Evolutionary conservation across 2,888 invertebrate genomes (phyloP).

Genomic region (Tetropium fuscum): DNA sequence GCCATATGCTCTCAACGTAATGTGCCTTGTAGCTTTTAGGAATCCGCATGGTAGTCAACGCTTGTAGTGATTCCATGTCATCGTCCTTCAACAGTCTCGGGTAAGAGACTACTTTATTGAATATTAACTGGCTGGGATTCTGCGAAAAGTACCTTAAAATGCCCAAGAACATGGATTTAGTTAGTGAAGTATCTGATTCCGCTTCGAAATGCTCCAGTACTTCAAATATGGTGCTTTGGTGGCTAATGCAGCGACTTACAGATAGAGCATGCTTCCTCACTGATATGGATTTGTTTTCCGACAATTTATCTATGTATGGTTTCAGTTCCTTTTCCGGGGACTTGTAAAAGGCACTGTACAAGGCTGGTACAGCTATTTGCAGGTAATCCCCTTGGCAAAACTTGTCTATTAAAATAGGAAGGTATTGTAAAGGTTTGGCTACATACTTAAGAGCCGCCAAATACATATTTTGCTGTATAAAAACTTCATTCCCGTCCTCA

Average conservation of each 20-base stretch:
- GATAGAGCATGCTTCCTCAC: slow-evolving; percentile 10
- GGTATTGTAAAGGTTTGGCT: neutral
- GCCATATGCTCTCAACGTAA: neutral
- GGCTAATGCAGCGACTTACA: neutral
- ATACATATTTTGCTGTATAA: neutral
- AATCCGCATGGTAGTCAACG: neutral
- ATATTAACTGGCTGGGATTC: neutral
- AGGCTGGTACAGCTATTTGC: neutral
- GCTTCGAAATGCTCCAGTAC: neutral
- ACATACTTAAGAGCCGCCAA: neutral
- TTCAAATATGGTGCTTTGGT: neutral
- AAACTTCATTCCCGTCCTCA: neutral
- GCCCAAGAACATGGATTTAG: slow-evolving; percentile 4
- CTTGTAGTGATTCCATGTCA: slow-evolving; percentile 2
- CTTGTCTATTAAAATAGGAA: slow-evolving; percentile 2
- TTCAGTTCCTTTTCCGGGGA: neutral
- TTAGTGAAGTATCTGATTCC: neutral
- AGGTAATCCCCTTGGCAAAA: slow-evolving; percentile 17
- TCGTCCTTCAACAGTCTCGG: neutral
- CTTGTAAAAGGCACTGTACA: slow-evolving; percentile 8
- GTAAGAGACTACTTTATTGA: neutral
- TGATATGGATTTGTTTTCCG: neutral
- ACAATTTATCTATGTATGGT: neutral
- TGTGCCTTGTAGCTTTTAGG: neutral
- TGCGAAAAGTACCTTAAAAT: slow-evolving; percentile 6